A percentile compares a stretch with the other conserved stretches of the same genome.
Evolutionary conservation across 92 coral and sea anemone species (phyloP).

Genomic region (Meandrina meandrites): DNA sequence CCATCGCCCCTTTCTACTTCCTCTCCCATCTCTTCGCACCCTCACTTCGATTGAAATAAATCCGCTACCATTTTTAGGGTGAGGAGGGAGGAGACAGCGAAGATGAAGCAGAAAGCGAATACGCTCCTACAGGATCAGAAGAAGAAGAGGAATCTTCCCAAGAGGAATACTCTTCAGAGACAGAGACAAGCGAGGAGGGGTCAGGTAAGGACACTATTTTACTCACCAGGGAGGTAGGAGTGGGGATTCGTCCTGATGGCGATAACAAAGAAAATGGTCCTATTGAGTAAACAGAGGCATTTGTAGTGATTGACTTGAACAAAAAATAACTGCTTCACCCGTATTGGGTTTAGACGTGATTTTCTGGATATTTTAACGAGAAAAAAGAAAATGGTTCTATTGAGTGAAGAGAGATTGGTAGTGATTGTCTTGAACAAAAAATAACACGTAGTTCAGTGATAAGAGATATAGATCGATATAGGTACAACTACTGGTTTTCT

Average conservation of each 20-base stretch:
- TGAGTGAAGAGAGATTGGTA: too few species aligned
- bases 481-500: too few species aligned
- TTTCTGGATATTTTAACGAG: too few species aligned
- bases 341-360: too few species aligned
- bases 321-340: too few species aligned
- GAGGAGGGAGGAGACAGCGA: slow-evolving; percentile 71
- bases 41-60: not conserved
- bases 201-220: slow-evolving; percentile 66
- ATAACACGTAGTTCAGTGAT: too few species aligned
- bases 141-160: slow-evolving; percentile 76
- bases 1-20: not conserved
- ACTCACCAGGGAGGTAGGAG: not conserved
- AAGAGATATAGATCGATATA: too few species aligned
- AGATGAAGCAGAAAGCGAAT: slow-evolving; percentile 85
- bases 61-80: slow-evolving; percentile 42
- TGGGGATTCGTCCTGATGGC: not conserved
- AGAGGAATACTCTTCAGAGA: slow-evolving; percentile 90
- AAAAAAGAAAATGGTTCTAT: too few species aligned
- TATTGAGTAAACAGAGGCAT: too few species aligned
- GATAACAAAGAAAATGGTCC: too few species aligned
- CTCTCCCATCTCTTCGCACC: not conserved
- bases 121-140: slow-evolving; percentile 85
- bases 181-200: slow-evolving; percentile 87
- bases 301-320: too few species aligned
- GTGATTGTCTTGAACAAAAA: too few species aligned